phyloP scores from a whole-genome alignment of 2,888 invertebrate species.

The Sarcophaga variegata region DNA sequence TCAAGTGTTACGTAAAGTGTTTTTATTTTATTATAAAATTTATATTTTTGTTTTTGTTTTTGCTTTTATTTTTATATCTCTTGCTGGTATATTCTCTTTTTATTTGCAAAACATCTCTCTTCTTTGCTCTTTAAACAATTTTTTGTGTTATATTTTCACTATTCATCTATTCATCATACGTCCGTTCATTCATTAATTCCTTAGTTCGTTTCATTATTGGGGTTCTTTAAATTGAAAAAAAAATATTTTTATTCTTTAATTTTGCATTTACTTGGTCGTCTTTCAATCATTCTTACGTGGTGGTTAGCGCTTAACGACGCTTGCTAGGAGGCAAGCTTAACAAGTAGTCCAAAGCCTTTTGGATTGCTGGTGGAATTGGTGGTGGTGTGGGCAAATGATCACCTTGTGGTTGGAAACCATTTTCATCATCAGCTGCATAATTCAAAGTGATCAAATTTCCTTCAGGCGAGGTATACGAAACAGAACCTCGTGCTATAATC shows the following conservation, averaged over 20 bases:
- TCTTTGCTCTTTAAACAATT: constrained; percentile 29
- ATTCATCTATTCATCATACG: constrained; percentile 1
- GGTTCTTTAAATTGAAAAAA: too few species aligned
- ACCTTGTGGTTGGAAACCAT: constrained; percentile 84
- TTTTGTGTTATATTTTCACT: constrained; percentile 8
- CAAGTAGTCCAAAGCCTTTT: constrained; percentile 88
- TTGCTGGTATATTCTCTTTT: neutral
- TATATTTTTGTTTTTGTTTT: constrained; percentile 23
- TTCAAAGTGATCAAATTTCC: constrained; percentile 87
- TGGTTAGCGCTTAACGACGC: constrained; percentile 76
- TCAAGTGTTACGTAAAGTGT: too few species aligned
- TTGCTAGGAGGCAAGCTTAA: constrained; percentile 85
- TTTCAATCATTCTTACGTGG: constrained; percentile 63
- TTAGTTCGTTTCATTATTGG: too few species aligned
- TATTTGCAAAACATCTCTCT: constrained; percentile 29
- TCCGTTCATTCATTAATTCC: neutral
- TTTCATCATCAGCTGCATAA: constrained; percentile 88
- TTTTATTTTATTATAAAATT: neutral
- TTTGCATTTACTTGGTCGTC: neutral
- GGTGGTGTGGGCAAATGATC: constrained; percentile 89
- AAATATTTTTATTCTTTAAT: too few species aligned
- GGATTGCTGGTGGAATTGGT: constrained; percentile 89
- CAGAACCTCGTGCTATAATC: constrained; percentile 86
- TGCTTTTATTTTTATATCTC: constrained; percentile 12
- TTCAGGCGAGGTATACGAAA: constrained; percentile 87